Evolutionary conservation across 2,797 vertebrate genomes (phyloP).

Genomic region (Trichosurus vulpecula): DNA sequence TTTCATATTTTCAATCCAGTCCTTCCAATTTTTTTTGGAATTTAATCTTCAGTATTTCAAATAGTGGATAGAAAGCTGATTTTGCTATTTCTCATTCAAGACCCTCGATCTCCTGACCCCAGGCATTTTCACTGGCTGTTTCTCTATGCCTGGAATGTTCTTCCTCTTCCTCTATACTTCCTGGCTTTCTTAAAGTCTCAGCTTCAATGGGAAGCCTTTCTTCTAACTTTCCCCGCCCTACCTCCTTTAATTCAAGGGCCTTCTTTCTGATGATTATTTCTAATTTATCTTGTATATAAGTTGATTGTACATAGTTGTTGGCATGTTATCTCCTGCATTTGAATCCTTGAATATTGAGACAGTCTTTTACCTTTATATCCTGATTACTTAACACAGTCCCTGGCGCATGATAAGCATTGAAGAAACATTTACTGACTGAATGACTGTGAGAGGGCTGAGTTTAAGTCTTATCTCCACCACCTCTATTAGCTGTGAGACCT

Average conservation of each 20-base stretch:
- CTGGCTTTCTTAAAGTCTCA: background rate
- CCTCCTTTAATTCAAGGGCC: background rate
- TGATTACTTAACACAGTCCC: background rate
- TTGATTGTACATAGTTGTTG: background rate
- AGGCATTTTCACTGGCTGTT: background rate
- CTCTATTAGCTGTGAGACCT: background rate
- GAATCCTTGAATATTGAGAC: background rate
- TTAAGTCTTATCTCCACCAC: background rate
- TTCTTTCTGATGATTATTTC: background rate
- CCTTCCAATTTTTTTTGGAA: background rate
- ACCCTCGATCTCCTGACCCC: background rate
- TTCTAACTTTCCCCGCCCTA: background rate
- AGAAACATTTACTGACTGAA: background rate
- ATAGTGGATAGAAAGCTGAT: background rate
- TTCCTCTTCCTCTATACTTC: background rate
- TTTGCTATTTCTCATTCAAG: background rate
- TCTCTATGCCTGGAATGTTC: background rate
- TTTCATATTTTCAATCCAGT: background rate
- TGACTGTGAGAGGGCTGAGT: background rate
- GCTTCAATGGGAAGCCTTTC: background rate
- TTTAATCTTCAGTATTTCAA: background rate
- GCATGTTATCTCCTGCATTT: background rate
- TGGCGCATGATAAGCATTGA: background rate
- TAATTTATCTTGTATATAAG: background rate
- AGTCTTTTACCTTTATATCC: background rate